Evolutionary conservation across 2,888 invertebrate genomes (phyloP).

Genomic region (Torymus texanus): DNA sequence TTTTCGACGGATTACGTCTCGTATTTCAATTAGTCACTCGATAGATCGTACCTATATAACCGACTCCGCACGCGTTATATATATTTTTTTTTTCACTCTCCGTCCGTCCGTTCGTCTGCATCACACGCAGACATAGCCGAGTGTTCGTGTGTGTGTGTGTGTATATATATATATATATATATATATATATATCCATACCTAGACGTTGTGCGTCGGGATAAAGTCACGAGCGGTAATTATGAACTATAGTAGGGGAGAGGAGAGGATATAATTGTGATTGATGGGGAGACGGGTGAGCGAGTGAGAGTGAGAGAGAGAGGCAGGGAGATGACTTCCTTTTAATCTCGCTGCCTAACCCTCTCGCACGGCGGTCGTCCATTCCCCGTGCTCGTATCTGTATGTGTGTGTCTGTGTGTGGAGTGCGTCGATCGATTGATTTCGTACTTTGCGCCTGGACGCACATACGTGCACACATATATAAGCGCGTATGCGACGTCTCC

Average conservation of each 20-base stretch:
- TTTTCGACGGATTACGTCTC: background rate
- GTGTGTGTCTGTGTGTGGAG: constrained; percentile 57
- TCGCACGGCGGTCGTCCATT: constrained; percentile 65
- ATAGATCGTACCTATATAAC: background rate
- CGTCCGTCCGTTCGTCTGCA: no score
- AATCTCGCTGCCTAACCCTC: constrained; percentile 73
- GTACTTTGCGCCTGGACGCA: background rate
- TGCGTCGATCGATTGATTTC: constrained; percentile 35
- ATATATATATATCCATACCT: background rate
- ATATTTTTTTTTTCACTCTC: no score
- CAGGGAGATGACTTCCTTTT: constrained; percentile 74
- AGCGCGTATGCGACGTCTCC: no score
- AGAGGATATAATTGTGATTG: constrained; percentile 74
- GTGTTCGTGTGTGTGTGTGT: no score
- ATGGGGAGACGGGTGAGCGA: constrained; percentile 69
- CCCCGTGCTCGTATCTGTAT: constrained; percentile 61
- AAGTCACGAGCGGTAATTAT: constrained; percentile 74
- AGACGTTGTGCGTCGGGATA: constrained; percentile 62
- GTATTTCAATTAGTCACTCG: background rate
- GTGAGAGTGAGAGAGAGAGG: constrained; percentile 65
- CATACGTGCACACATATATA: no score
- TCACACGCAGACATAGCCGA: no score
- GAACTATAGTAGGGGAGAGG: constrained; percentile 70
- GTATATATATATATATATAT: background rate
- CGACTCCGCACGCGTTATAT: no score